These are phyloP conservation scores for Pseudorectes ferrugineus DNA, from an alignment of 2,113 vertebrate genomes.

Conservation along the genomic window DNA sequence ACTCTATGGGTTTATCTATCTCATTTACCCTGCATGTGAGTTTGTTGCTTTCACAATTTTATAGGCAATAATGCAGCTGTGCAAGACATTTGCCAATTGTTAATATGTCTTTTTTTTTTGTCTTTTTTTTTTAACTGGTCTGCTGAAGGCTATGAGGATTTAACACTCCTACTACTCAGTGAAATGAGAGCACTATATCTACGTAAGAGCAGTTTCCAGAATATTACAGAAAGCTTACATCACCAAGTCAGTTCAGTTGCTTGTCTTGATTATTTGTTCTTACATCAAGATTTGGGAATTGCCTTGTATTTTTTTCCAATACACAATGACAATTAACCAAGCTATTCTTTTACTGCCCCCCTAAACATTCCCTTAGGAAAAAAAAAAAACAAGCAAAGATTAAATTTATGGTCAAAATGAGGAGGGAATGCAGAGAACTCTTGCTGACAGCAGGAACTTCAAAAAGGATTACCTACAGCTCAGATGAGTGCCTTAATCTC, in stretches of 20 bases:
- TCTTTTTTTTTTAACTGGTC: not conserved
- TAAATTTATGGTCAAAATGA: not conserved
- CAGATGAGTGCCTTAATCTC: not conserved
- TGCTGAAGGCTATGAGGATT: constrained; percentile 7
- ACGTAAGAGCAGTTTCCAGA: not conserved
- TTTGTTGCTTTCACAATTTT: constrained; percentile 36
- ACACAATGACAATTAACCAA: not conserved
- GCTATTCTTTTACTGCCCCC: not conserved
- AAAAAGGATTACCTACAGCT: constrained; percentile 4
- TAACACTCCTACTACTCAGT: not conserved
- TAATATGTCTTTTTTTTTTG: not conserved
- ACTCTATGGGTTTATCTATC: constrained; percentile 7
- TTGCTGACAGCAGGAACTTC: not conserved
- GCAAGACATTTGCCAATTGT: constrained; percentile 42
- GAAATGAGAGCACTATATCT: not conserved
- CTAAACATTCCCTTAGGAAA: not conserved
- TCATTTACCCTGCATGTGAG: constrained; percentile 56
- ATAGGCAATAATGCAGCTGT: constrained; percentile 64
- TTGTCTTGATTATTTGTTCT: not conserved
- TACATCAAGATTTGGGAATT: not conserved
- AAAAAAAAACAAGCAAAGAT: not conserved
- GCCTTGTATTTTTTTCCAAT: not conserved
- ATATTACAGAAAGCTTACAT: not conserved
- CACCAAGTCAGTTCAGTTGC: not conserved
- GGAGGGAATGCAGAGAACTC: not conserved